Conservation (phyloP, 2,113 vertebrate genomes). For the Hipposideros armiger region DNA sequence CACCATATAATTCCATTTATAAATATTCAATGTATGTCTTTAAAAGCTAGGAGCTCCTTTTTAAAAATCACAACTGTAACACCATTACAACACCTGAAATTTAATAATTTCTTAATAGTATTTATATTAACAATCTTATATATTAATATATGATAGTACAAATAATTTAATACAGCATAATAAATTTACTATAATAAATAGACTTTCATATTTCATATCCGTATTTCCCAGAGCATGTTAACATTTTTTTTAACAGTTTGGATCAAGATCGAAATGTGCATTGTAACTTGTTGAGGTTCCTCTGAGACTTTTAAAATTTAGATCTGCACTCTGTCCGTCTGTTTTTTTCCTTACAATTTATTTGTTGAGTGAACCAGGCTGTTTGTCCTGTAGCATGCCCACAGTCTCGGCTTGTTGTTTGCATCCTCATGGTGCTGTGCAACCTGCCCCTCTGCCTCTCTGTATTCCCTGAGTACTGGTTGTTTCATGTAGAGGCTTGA, state of each 20-base stretch:
- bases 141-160: neutral
- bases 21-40: neutral
- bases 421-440: neutral
- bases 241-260: neutral
- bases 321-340: neutral
- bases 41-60: neutral
- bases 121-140: neutral
- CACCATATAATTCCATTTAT: neutral
- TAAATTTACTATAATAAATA: neutral
- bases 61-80: neutral
- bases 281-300: neutral
- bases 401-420: neutral
- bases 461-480: neutral
- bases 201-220: neutral
- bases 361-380: neutral
- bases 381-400: neutral
- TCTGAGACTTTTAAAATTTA: neutral
- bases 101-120: neutral
- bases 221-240: neutral
- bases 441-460: neutral
- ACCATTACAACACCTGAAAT: neutral
- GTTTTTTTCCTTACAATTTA: neutral
- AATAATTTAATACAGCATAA: neutral
- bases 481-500: neutral
- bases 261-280: neutral